A percentile compares a stretch with the other conserved stretches of the same genome.
These are phyloP conservation scores for Chiloscyllium plagiosum DNA, from an alignment of 2,113 vertebrate species.

Conservation along the genomic window DNA sequence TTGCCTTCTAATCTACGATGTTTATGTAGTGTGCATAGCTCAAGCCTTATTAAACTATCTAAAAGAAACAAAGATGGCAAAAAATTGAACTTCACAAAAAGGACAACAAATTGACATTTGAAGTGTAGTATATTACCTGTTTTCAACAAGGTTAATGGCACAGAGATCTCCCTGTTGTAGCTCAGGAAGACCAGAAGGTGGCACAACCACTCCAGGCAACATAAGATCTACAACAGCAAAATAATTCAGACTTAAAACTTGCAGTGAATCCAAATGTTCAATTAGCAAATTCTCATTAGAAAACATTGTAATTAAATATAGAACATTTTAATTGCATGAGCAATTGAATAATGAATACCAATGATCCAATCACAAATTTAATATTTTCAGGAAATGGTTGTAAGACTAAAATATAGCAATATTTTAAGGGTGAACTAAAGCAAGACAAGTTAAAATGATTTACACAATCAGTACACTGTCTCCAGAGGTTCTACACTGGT, in stretches of 20 bases:
- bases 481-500: neutral
- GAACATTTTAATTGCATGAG: neutral
- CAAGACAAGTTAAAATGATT: neutral
- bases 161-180: conserved; percentile 71
- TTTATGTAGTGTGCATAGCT: neutral
- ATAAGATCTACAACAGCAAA: conserved; percentile 75
- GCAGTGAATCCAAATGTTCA: neutral
- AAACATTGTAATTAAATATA: neutral
- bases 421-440: neutral
- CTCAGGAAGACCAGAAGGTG: conserved; percentile 72
- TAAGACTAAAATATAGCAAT: neutral
- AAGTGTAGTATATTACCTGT: conserved; percentile 60
- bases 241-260: neutral
- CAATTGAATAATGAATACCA: neutral
- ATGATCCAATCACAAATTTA: neutral
- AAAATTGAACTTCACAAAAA: neutral
- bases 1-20: neutral
- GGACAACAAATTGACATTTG: neutral
- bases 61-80: neutral
- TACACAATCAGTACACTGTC: neutral
- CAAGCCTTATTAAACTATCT: no score
- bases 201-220: conserved; percentile 82
- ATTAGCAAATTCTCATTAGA: neutral
- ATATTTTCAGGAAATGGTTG: neutral
- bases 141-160: conserved; percentile 72